These are phyloP conservation scores for Silurus asotus DNA, from an alignment of 2,113 vertebrate species.

Conservation along the genomic window DNA sequence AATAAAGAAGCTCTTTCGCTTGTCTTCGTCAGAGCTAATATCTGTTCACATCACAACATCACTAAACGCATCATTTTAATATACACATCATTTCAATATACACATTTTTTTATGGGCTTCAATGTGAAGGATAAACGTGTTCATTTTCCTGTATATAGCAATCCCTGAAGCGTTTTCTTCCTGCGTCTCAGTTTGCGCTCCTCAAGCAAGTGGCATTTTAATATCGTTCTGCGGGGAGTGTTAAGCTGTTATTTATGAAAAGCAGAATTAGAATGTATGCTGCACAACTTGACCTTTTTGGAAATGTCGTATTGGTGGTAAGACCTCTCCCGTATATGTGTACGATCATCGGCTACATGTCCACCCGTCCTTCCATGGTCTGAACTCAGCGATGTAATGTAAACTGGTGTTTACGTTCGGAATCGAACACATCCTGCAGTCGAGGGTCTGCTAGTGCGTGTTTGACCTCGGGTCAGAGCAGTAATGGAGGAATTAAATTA, in stretches of 20 bases:
- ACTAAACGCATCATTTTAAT: background rate
- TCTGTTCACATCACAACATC: background rate
- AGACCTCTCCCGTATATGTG: background rate
- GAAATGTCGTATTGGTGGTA: background rate
- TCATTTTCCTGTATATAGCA: background rate
- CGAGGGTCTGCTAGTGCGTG: background rate
- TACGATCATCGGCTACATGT: background rate
- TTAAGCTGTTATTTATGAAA: background rate
- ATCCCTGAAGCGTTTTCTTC: background rate
- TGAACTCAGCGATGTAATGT: background rate
- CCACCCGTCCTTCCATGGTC: background rate
- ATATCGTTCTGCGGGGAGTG: background rate
- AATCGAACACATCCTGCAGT: slow-evolving; percentile 29
- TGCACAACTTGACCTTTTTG: slow-evolving; percentile 21
- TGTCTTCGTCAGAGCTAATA: no score
- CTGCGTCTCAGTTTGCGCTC: background rate
- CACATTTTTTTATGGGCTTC: background rate
- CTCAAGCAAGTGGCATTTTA: background rate
- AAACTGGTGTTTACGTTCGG: slow-evolving; percentile 22
- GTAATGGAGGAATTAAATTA: slow-evolving; percentile 46
- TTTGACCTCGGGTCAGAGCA: slow-evolving; percentile 20
- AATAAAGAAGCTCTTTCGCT: no score
- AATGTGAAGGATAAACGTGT: background rate
- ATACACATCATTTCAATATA: background rate
- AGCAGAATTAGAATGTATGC: background rate